phyloP scores from a whole-genome alignment of 2,797 vertebrate genomes.

The Potorous gilbertii region DNA sequence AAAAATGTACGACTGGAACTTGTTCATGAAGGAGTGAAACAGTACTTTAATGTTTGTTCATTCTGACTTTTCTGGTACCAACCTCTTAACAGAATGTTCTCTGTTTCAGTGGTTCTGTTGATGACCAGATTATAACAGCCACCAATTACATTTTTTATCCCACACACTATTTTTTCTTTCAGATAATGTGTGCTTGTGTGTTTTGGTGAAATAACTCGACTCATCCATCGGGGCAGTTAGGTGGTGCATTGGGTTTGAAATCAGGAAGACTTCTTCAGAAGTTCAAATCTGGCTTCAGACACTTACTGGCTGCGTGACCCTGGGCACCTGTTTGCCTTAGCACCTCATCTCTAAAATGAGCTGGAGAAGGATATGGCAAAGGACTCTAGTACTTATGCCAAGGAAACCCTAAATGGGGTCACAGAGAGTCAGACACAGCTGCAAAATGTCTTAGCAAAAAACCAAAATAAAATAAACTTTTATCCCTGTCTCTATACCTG shows the following conservation, averaged over 20 bases:
- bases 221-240: neutral
- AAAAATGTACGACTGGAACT: rapidly evolving
- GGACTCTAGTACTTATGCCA: neutral
- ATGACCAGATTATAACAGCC: neutral
- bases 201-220: neutral
- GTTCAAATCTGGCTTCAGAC: neutral
- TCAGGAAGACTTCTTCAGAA: neutral
- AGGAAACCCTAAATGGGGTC: neutral
- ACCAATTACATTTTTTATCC: neutral
- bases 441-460: neutral
- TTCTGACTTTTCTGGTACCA: neutral
- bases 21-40: neutral
- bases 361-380: neutral
- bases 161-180: neutral
- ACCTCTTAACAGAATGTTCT: neutral
- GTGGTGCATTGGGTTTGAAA: neutral
- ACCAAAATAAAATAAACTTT: neutral
- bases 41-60: neutral
- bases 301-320: neutral
- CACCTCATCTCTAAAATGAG: neutral
- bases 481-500: neutral
- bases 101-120: neutral
- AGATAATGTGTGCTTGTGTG: neutral
- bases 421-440: neutral
- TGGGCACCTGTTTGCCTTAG: neutral